Conservation (phyloP, 2,113 vertebrate genomes). For the Chaetorhynchus papuensis region DNA sequence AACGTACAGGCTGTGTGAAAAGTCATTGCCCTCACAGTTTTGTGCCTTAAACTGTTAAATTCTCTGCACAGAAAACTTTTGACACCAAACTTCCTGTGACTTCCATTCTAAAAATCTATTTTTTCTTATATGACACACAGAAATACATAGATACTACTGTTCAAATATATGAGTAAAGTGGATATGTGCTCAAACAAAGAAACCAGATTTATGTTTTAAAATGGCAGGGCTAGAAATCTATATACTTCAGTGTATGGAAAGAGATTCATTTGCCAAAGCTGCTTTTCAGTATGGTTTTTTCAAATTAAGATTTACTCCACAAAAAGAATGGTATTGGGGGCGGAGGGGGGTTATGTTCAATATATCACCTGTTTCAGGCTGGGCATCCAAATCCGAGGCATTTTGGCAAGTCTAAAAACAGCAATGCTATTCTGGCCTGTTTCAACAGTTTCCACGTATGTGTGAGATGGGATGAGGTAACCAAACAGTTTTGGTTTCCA, state of each 20-base stretch:
- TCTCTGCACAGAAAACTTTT: neutral
- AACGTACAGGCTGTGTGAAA: rapidly evolving
- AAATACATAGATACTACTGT: neutral
- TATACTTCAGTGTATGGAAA: neutral
- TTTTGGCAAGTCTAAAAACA: neutral
- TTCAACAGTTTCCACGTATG: slow-evolving; percentile 7
- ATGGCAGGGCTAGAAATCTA: neutral
- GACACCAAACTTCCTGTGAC: neutral
- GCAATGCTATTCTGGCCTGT: neutral
- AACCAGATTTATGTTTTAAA: neutral
- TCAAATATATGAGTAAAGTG: neutral
- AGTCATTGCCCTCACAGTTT: neutral
- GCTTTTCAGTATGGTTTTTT: neutral
- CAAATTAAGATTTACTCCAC: neutral
- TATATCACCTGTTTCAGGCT: neutral
- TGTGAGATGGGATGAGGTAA: slow-evolving; percentile 26
- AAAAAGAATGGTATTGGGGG: neutral
- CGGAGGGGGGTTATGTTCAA: neutral
- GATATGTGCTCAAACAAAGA: neutral
- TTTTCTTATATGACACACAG: neutral
- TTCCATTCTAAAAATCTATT: neutral
- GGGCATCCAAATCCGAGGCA: neutral
- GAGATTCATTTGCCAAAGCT: neutral
- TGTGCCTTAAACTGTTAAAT: neutral
- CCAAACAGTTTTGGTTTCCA: slow-evolving; percentile 15